A percentile compares a stretch with the other conserved stretches of the same genome.
Conservation (phyloP, 2,113 vertebrate genomes). For the Lonchura striata region DNA sequence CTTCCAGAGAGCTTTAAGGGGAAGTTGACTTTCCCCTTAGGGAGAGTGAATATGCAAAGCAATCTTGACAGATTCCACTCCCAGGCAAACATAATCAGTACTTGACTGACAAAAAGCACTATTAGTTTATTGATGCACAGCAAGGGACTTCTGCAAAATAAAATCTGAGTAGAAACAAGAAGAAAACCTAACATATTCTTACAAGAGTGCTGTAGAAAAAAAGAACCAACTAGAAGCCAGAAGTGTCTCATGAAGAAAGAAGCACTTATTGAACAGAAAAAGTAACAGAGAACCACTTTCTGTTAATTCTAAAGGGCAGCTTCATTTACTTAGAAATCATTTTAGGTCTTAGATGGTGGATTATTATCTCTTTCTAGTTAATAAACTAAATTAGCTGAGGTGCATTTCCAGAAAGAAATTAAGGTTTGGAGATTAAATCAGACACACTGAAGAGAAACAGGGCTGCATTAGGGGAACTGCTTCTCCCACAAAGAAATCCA, state of each 20-base stretch:
- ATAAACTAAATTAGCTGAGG: neutral
- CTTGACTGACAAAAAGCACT: neutral
- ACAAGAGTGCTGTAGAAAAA: neutral
- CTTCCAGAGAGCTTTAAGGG: neutral
- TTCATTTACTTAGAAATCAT: neutral
- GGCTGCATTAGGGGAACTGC: neutral
- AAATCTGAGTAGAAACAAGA: neutral
- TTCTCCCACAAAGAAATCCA: neutral
- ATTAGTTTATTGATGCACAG: neutral
- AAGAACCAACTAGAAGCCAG: neutral
- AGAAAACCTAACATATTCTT: neutral
- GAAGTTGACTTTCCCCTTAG: neutral
- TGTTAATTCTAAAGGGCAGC: neutral
- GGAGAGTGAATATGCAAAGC: neutral
- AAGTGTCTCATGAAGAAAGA: neutral
- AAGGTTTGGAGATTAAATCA: neutral
- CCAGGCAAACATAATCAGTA: neutral
- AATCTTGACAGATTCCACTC: neutral
- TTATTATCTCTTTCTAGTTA: neutral
- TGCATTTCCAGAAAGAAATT: neutral
- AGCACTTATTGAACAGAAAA: neutral
- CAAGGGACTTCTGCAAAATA: neutral
- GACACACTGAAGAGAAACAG: neutral
- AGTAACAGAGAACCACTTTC: neutral
- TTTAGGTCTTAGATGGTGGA: neutral